phyloP scores from a whole-genome alignment of 1,140 invertebrate species.

The Coptotermes formosanus region DNA sequence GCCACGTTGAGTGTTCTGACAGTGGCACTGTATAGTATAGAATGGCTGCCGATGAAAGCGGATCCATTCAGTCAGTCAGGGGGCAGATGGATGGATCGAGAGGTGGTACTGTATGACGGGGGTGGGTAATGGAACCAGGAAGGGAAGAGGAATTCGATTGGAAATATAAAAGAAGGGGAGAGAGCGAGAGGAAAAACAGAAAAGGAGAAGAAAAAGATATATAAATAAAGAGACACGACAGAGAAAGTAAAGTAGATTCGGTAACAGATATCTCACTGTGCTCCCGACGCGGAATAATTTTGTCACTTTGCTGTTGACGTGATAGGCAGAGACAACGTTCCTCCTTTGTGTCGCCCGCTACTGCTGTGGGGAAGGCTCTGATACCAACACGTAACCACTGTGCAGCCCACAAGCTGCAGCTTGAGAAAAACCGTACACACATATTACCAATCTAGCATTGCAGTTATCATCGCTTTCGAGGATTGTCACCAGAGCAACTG shows the following conservation, averaged over 20 bases:
- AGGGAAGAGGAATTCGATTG: slow-evolving; percentile 26
- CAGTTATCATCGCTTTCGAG: too few relatives aligned
- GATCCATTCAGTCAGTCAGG: slow-evolving; percentile 14
- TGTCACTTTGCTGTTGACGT: slow-evolving; percentile 22
- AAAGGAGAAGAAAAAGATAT: slow-evolving; percentile 9
- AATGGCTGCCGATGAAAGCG: slow-evolving; percentile 25
- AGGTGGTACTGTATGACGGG: not conserved
- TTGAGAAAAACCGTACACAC: too few relatives aligned
- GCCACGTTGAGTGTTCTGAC: not conserved
- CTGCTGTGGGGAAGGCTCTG: not conserved
- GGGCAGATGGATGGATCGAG: slow-evolving; percentile 25
- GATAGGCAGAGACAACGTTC: not conserved
- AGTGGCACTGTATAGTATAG: not conserved
- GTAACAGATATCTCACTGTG: slow-evolving; percentile 23
- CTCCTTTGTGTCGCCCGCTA: not conserved
- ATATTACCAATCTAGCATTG: too few relatives aligned
- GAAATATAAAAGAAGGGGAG: slow-evolving; percentile 16
- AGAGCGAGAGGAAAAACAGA: not conserved
- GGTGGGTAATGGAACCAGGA: slow-evolving; percentile 22
- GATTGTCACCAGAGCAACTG: too few relatives aligned
- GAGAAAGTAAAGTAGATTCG: not conserved
- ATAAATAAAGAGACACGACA: not conserved
- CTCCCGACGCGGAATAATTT: slow-evolving; percentile 17
- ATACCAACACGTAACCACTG: too few relatives aligned
- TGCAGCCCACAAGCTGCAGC: too few relatives aligned